Percentiles rank a stretch among this genome's conserved stretches.
Evolutionary conservation across 2,888 invertebrate genomes (phyloP).

Genomic region (Lithophane ornitopus): DNA sequence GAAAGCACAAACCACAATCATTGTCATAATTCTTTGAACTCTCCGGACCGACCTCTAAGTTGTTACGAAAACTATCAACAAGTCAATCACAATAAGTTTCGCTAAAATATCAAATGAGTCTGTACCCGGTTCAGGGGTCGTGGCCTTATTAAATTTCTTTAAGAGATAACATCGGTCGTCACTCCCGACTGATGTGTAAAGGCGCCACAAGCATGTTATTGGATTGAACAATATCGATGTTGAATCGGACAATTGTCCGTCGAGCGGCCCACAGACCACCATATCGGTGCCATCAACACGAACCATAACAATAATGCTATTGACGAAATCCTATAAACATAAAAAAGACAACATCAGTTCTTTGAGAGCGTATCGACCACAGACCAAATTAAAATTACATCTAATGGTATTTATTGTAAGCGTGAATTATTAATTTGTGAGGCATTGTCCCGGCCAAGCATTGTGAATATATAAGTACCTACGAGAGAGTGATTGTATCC

Average conservation of each 20-base stretch:
- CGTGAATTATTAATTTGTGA: constrained; percentile 88
- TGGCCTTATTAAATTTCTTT: constrained; percentile 76
- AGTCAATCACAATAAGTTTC: constrained; percentile 61
- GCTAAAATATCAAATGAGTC: constrained; percentile 61
- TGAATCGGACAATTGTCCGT: constrained; percentile 73
- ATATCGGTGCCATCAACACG: constrained; percentile 79
- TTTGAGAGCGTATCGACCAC: constrained; percentile 79
- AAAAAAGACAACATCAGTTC: constrained; percentile 71
- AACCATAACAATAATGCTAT: constrained; percentile 79
- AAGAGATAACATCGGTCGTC: constrained; percentile 74
- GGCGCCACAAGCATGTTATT: constrained; percentile 73
- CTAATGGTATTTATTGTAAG: constrained; percentile 82
- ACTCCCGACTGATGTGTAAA: constrained; percentile 60
- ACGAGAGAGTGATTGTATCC: constrained; percentile 72
- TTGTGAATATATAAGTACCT: constrained; percentile 63
- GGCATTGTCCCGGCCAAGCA: constrained; percentile 79
- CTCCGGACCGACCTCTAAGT: neutral
- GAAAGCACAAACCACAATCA: neutral
- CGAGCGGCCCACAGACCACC: constrained; percentile 43
- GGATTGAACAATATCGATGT: constrained; percentile 78
- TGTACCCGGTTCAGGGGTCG: constrained; percentile 70
- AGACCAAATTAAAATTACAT: constrained; percentile 86
- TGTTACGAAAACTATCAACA: constrained; percentile 45
- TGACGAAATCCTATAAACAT: constrained; percentile 81
- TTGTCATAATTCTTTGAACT: constrained; percentile 25